Conservation (phyloP, 2,113 vertebrate species). For the Chelonoidis abingdonii region DNA sequence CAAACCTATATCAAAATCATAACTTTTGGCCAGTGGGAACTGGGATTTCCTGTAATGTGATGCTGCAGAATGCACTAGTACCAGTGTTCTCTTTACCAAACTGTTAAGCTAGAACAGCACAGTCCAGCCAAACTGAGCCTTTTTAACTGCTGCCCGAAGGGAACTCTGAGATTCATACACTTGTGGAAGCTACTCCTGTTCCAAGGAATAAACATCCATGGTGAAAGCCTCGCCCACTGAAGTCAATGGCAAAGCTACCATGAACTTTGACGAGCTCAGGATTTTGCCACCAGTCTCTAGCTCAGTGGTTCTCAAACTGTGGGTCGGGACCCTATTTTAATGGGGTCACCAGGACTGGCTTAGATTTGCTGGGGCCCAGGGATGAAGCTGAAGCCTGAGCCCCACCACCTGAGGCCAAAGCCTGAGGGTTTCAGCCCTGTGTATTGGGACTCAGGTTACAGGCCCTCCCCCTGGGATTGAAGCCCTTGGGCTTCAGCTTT, state of each 20-base stretch:
- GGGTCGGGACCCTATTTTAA: too few relatives aligned
- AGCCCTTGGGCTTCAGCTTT: too few relatives aligned
- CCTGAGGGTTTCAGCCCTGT: too few relatives aligned
- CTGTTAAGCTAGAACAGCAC: background rate
- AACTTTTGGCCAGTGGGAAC: background rate
- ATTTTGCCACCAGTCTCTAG: background rate
- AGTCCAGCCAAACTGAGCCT: background rate
- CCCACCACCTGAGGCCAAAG: too few relatives aligned
- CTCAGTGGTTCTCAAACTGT: too few relatives aligned
- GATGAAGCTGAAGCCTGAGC: too few relatives aligned
- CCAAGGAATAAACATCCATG: accelerated
- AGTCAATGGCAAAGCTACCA: background rate
- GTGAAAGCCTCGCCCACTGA: background rate
- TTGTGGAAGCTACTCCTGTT: background rate
- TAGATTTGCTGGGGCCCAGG: too few relatives aligned
- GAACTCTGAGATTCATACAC: background rate
- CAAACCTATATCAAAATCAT: background rate
- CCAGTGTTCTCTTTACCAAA: background rate
- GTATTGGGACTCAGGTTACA: too few relatives aligned
- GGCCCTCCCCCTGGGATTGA: too few relatives aligned
- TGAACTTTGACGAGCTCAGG: background rate
- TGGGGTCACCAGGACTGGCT: too few relatives aligned
- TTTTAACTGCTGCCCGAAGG: background rate
- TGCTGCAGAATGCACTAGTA: background rate
- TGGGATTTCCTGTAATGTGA: accelerated